Evolutionary conservation across 2,113 vertebrate genomes (phyloP), one percentile per base, ranked within the genome.

Genomic region (Noctilio leporinus): DNA sequence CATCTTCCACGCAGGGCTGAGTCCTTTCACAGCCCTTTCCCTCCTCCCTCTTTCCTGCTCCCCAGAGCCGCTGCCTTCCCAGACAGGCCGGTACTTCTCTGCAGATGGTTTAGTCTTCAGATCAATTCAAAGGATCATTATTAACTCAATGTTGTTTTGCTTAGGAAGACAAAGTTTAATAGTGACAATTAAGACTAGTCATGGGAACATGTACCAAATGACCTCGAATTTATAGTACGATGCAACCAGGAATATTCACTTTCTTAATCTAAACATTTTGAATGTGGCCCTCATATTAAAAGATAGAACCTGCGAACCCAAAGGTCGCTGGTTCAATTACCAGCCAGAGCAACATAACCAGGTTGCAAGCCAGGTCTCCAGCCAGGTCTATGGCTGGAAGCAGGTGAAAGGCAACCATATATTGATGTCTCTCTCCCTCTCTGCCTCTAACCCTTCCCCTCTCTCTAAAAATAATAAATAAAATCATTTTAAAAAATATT

Each of bases 131-230:
- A 75, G 73, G 89, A 80, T 81, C 26, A 10, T 35, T 49, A 83
- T 92, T 73, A 82, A 85, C 40, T 70, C 51, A 70, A 38, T 93
- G 55, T 53, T 76, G 64, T 89, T 94, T 88, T 83, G 24, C 57
- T 93, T 83, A 70, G 38, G 33, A 91, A 86, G 67, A 94, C 49
- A 93, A 77, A 95, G 45, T 91, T 82, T 94, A 89, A 85, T 73
- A 91, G 82, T 59, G 43, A 91, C 20, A 75, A 93, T 80, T 95
- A 86, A 96, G 57, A 72, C 14, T 24, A 51, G 55, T 95, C 88
- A 81, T n/a, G 43, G 17, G 81, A 92, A 92, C 65, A 76, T 95
- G 30, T 51, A 86, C 49, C 45, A 93, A 95, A 92, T 87, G 93
- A 43, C 12, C 38, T 87, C 64, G 76, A 73, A 96, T 86, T 78